phyloP scores from a whole-genome alignment of 2,888 invertebrate species.

The Tortricodes alternella region DNA sequence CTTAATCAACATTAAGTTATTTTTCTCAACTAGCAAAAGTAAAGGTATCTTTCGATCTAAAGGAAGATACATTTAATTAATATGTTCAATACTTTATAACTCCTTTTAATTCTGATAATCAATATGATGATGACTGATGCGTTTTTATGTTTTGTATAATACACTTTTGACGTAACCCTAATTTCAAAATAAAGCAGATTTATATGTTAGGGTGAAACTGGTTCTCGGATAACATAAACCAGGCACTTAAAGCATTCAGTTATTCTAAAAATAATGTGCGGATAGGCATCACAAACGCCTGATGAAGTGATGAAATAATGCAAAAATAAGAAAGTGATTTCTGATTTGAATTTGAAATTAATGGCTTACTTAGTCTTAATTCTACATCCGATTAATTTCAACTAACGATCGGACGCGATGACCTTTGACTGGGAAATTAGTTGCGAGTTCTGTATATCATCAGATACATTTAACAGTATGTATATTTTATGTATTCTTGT shows the following conservation, averaged over 20 bases:
- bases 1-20: constrained; percentile 5
- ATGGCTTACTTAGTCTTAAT: constrained; percentile 25
- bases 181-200: too few relatives aligned
- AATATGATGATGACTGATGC: too few relatives aligned
- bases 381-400: constrained; percentile 26
- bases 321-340: constrained; percentile 23
- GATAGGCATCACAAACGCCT: neutral
- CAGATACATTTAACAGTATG: constrained; percentile 6
- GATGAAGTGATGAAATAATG: too few relatives aligned
- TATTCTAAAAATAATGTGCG: neutral
- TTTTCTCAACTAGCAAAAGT: neutral
- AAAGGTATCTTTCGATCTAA: neutral
- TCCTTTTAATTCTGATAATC: too few relatives aligned
- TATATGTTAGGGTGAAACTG: too few relatives aligned
- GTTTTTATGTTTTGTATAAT: too few relatives aligned
- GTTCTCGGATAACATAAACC: too few relatives aligned
- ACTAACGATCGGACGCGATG: constrained; percentile 12
- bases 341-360: constrained; percentile 15
- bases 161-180: too few relatives aligned
- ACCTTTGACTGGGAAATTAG: constrained; percentile 25
- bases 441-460: constrained; percentile 15
- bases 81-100: too few relatives aligned
- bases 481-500: constrained; percentile 15
- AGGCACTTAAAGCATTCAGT: too few relatives aligned
- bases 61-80: neutral